Evolutionary conservation across 1,140 invertebrate genomes (phyloP).

Genomic region (Asobara japonica): DNA sequence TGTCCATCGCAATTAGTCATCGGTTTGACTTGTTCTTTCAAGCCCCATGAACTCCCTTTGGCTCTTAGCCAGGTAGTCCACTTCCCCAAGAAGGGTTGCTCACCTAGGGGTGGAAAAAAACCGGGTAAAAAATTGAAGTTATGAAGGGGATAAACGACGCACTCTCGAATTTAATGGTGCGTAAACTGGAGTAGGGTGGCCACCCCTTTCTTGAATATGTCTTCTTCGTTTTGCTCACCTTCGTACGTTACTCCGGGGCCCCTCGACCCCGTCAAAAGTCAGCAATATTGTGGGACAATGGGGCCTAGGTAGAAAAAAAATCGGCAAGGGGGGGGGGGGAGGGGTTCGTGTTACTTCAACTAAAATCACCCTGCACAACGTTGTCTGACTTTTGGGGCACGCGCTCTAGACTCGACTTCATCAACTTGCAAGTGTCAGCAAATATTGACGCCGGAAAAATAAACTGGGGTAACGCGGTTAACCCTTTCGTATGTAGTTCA

Average conservation of each 20-base stretch:
- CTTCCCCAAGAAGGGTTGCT: constrained; percentile 12
- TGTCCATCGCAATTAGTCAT: no score
- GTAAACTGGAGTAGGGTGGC: constrained; percentile 52
- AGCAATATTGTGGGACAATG: constrained; percentile 20
- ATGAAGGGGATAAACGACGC: constrained; percentile 59
- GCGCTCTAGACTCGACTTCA: constrained; percentile 53
- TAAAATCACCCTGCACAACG: no score
- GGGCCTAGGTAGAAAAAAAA: not conserved
- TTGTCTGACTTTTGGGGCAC: constrained; percentile 10
- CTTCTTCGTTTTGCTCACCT: constrained; percentile 14
- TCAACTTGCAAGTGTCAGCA: constrained; percentile 57
- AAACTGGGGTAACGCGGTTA: constrained; percentile 52
- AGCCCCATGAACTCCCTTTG: no score
- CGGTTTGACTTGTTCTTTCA: no score
- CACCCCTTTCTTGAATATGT: not conserved
- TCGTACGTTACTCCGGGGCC: not conserved
- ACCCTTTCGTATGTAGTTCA: constrained; percentile 9
- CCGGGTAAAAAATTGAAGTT: constrained; percentile 39
- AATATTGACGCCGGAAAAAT: constrained; percentile 60
- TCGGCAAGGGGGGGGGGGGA: not conserved
- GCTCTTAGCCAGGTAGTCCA: no score
- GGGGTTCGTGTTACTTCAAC: constrained; percentile 18
- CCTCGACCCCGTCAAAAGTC: constrained; percentile 24
- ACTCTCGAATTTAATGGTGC: constrained; percentile 62
- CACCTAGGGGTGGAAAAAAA: constrained; percentile 1